phyloP scores from a whole-genome alignment of 1,140 invertebrate genomes.

The Calycopis cecrops region DNA sequence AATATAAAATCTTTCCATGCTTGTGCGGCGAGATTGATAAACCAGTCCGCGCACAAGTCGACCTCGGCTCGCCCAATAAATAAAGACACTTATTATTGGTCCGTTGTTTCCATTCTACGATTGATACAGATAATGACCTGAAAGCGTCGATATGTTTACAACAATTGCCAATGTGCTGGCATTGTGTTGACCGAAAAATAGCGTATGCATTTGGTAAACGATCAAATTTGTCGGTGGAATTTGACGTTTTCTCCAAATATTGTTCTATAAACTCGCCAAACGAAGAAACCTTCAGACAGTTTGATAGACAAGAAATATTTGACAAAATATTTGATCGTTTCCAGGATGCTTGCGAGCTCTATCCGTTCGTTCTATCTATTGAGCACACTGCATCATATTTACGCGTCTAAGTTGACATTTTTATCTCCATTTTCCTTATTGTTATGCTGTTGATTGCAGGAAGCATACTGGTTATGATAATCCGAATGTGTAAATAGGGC shows the following conservation, averaged over 20 bases:
- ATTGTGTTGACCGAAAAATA: no score
- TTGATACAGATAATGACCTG: slow-evolving; percentile 54
- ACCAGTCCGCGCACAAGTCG: slow-evolving; percentile 63
- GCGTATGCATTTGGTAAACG: no score
- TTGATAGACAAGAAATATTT: no score
- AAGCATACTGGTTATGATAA: slow-evolving; percentile 7
- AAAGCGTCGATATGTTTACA: not conserved
- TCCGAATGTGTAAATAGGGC: slow-evolving; percentile 8
- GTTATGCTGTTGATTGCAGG: not conserved
- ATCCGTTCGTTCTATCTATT: not conserved
- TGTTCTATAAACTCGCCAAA: no score
- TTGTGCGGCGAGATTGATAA: slow-evolving; percentile 50
- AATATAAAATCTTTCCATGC: slow-evolving; percentile 33
- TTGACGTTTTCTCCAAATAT: no score
- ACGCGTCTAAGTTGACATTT: slow-evolving; percentile 8
- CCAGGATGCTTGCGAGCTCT: not conserved
- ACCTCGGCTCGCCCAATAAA: slow-evolving; percentile 64
- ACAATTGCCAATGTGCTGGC: no score
- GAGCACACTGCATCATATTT: not conserved
- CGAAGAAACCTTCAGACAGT: no score
- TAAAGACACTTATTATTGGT: slow-evolving; percentile 62
- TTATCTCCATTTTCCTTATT: slow-evolving; percentile 23
- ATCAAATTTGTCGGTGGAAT: no score
- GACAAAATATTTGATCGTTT: no score
- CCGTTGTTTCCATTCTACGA: slow-evolving; percentile 56